Evolutionary conservation across 2,888 invertebrate genomes (phyloP), one percentile per base, ranked within the genome.

Genomic region (Noctua fimbriata): DNA sequence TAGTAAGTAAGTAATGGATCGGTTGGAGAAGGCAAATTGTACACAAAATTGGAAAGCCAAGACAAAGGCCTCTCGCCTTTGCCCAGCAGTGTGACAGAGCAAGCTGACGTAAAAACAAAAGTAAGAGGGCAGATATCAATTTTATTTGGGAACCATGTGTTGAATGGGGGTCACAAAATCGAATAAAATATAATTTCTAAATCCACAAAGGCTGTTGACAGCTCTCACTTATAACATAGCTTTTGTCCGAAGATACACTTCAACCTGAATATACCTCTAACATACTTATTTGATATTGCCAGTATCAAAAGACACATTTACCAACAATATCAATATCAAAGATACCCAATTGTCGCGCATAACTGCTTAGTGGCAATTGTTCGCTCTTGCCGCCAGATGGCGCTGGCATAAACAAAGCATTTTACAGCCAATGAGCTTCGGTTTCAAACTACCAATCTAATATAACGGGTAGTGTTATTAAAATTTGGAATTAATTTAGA

Each of bases 401-500:
- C 90, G 88, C 73, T 84, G 69, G 80, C 91, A 91, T 94, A 94
- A 94, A 94, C 92, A 93, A 92, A 91, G 87, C 92, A 89, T 91
- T 93, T 93, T 94, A 88, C 79, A 83, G 73, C 84, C 84, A 85
- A 86, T 88, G 89, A 88, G 89, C 88, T 90, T 89, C 90, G 88
- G 91, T 86, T 92, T 91, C 87, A 92, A 93, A 93, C 93, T 92
- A 92, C 91, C 84, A 89, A 88, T 78, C 28, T 75, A 79, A 83
- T 83, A 71, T 78, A 83, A 86, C 47, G 72, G 36, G 24, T 75
- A 67, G 58, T 83, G 77, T 82, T 86, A 88, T 86, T 88, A 89
- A 88, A 84, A 79, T 88, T 76, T 82, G 60, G 52, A 81, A 76
- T 81, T 81, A 78, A 82, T 86, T 69, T 66, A 28, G 55, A 81